These are phyloP conservation scores for Leptoteleia sp. DNA, from an alignment of 1,140 invertebrate genomes.

Conservation along the genomic window DNA sequence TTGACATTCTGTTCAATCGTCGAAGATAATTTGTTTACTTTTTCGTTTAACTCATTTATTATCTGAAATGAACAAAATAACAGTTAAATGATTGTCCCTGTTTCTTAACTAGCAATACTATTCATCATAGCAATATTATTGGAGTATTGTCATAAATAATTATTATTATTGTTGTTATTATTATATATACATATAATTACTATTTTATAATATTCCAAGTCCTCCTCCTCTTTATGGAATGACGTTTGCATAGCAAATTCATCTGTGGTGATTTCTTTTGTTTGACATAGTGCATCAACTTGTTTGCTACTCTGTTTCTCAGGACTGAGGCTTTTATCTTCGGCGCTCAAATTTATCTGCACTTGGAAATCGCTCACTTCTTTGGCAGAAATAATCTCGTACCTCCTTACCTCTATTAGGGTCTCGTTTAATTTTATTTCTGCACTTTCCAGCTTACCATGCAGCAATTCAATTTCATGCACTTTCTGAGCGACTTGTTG, in stretches of 20 bases:
- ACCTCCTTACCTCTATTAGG: slow-evolving; percentile 13
- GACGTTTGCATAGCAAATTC: slow-evolving; percentile 24
- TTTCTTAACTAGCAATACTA: too few relatives aligned
- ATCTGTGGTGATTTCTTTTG: slow-evolving; percentile 9
- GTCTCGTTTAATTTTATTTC: slow-evolving; percentile 27
- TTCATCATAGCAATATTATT: too few relatives aligned
- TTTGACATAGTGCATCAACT: slow-evolving; percentile 36
- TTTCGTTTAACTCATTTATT: slow-evolving; percentile 7
- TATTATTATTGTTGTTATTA: neutral
- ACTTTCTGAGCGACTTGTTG: slow-evolving; percentile 15
- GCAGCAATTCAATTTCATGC: slow-evolving; percentile 9
- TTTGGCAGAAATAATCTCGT: neutral
- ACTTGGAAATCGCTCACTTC: slow-evolving; percentile 12
- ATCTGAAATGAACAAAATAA: too few relatives aligned
- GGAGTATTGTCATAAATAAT: too few relatives aligned
- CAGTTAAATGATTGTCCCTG: too few relatives aligned
- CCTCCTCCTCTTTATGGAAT: slow-evolving; percentile 15
- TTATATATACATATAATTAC: neutral
- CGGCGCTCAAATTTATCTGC: slow-evolving; percentile 1
- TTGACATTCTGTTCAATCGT: neutral
- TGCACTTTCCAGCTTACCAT: slow-evolving; percentile 14
- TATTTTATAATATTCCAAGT: too few relatives aligned
- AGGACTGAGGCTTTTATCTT: neutral
- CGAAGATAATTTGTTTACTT: neutral
- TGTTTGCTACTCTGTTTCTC: neutral